Percentiles rank a stretch among this genome's conserved stretches.
These are phyloP conservation scores for Pteronura brasiliensis DNA, from an alignment of 2,113 vertebrate species.

Conservation along the genomic window DNA sequence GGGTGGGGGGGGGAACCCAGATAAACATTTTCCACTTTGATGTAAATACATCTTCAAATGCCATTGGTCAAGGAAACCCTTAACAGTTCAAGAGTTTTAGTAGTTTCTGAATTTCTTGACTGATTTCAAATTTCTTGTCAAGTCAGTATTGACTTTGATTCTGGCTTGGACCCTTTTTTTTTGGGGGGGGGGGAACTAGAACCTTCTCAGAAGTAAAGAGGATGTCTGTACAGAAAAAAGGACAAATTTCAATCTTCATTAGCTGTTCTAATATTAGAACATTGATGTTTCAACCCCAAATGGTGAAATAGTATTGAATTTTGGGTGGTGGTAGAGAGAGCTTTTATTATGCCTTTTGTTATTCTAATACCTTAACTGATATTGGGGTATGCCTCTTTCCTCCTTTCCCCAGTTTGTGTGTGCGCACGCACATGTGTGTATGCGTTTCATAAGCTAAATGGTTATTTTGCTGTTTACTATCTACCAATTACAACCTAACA, in stretches of 20 bases:
- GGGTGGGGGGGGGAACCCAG: not conserved
- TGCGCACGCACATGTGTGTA: not conserved
- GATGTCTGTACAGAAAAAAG: not conserved
- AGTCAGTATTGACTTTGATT: constrained; percentile 12
- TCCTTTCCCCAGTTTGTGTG: not conserved
- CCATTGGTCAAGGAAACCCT: constrained; percentile 34
- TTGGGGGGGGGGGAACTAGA: not conserved
- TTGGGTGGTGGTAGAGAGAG: not conserved
- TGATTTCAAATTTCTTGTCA: constrained; percentile 26
- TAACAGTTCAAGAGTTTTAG: constrained; percentile 2
- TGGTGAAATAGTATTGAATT: not conserved
- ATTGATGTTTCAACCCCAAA: not conserved
- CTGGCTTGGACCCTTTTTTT: not conserved
- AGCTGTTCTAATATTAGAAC: not conserved
- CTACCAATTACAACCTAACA: constrained; percentile 69
- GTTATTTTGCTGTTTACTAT: constrained; percentile 63
- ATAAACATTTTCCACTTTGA: constrained; percentile 40
- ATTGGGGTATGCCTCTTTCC: not conserved
- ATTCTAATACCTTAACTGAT: constrained; percentile 26
- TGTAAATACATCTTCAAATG: constrained; percentile 28
- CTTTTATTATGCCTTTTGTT: constrained; percentile 28
- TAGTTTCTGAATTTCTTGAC: constrained; percentile 35
- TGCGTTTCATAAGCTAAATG: constrained; percentile 40
- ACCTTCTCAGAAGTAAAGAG: constrained; percentile 12
- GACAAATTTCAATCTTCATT: not conserved